Evolutionary conservation across 2,113 vertebrate species (phyloP).

Genomic region (Elephas maximus): DNA sequence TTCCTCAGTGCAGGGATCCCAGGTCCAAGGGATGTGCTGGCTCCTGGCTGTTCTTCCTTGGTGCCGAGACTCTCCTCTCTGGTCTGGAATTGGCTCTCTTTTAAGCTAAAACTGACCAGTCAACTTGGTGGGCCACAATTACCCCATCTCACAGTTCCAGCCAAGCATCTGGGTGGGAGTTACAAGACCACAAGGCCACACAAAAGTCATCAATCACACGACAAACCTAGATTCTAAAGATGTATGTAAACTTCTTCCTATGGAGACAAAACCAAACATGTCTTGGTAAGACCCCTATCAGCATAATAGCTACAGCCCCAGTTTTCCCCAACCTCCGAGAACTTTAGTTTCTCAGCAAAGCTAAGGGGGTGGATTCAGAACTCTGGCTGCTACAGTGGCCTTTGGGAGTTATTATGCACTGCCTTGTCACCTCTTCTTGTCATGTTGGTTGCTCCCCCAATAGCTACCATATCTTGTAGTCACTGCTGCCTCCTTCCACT

Average conservation of each 20-base stretch:
- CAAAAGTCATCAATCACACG: too few relatives aligned
- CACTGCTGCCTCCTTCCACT: not conserved
- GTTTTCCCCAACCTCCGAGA: not conserved
- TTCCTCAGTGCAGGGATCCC: too few relatives aligned
- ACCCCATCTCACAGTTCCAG: too few relatives aligned
- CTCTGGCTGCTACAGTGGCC: not conserved
- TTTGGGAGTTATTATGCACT: too few relatives aligned
- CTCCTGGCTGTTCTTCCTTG: too few relatives aligned
- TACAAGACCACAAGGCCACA: too few relatives aligned
- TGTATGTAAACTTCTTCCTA: not conserved
- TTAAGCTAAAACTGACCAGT: too few relatives aligned
- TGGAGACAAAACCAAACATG: not conserved
- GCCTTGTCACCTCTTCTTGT: not conserved
- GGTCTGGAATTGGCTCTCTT: too few relatives aligned
- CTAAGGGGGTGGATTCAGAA: not conserved
- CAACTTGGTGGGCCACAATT: too few relatives aligned
- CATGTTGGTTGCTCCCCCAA: not conserved
- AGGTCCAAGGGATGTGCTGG: too few relatives aligned
- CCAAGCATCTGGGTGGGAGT: too few relatives aligned
- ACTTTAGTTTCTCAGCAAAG: not conserved
- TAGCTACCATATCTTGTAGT: not conserved
- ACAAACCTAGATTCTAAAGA: conserved; percentile 28
- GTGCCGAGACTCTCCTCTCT: too few relatives aligned
- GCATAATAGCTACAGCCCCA: not conserved
- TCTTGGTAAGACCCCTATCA: not conserved